Conservation (phyloP, 2,888 invertebrate species). For the Glyphotaelius pellucidus region DNA sequence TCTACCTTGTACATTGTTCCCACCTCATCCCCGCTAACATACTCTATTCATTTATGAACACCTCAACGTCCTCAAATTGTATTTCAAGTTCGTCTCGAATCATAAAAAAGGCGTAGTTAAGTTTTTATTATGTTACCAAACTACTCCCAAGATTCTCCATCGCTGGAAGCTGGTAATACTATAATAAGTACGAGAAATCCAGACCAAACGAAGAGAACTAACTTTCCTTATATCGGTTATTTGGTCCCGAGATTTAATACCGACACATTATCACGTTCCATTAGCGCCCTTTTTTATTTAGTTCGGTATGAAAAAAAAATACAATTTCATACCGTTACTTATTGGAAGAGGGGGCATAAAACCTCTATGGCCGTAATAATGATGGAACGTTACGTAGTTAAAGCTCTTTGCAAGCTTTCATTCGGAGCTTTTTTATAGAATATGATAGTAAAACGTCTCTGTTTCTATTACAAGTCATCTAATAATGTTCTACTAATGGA, state of each 20-base stretch:
- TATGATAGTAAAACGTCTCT: background rate
- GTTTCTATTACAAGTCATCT: background rate
- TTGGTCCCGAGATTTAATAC: constrained; percentile 47
- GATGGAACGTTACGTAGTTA: constrained; percentile 5
- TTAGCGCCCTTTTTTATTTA: constrained; percentile 42
- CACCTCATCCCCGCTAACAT: no score
- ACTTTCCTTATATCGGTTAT: constrained; percentile 13
- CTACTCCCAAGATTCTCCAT: background rate
- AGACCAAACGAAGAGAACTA: constrained; percentile 2
- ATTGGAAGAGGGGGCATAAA: constrained; percentile 20
- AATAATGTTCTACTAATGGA: background rate
- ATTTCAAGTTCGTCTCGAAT: background rate
- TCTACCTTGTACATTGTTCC: no score
- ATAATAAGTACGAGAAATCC: background rate
- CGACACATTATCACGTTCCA: constrained; percentile 43
- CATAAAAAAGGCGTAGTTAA: background rate
- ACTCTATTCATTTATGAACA: background rate
- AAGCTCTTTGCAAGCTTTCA: constrained; percentile 8
- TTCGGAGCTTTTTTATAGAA: background rate
- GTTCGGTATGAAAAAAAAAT: constrained; percentile 32
- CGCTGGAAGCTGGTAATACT: background rate
- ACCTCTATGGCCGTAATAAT: constrained; percentile 5
- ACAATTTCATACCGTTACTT: constrained; percentile 8
- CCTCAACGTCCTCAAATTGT: background rate
- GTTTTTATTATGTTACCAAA: background rate